Conservation (phyloP, 2,797 vertebrate genomes). For the Bucorvus abyssinicus region DNA sequence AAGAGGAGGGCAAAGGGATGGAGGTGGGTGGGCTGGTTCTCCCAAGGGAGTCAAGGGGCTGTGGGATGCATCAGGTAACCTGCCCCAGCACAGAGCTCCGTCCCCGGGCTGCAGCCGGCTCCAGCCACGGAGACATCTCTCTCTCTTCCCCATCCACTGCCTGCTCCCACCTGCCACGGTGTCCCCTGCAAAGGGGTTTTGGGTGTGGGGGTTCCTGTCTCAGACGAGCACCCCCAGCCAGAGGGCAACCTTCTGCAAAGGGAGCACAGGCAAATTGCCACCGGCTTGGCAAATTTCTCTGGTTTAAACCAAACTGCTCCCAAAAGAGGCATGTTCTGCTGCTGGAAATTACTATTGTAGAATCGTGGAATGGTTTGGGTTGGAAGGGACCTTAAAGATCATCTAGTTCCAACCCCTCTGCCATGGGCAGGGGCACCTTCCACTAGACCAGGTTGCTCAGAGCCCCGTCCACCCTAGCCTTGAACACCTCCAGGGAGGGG, state of each 20-base stretch:
- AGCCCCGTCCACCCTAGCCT: neutral
- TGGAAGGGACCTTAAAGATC: neutral
- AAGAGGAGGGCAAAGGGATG: neutral
- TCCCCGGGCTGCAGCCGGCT: neutral
- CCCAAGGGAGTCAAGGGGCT: neutral
- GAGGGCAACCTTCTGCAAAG: neutral
- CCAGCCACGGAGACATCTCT: rapidly evolving
- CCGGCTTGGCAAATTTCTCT: neutral
- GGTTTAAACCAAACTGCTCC: neutral
- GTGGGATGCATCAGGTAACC: neutral
- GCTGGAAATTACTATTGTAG: neutral
- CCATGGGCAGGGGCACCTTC: neutral
- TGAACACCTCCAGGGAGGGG: neutral
- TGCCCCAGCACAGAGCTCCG: rapidly evolving
- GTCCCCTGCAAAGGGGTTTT: neutral
- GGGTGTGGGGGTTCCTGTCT: neutral
- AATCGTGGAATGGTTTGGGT: neutral
- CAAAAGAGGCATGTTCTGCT: conserved; percentile 21
- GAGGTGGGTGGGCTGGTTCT: neutral
- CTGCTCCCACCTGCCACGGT: neutral
- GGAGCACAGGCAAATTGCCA: neutral
- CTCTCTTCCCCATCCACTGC: neutral
- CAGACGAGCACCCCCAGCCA: neutral
- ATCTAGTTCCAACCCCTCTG: no score
- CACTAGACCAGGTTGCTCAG: neutral